Percentiles rank a stretch among this genome's conserved stretches.
These are phyloP conservation scores for Rhinoderma darwinii DNA, from an alignment of 2,113 vertebrate species.

Conservation along the genomic window DNA sequence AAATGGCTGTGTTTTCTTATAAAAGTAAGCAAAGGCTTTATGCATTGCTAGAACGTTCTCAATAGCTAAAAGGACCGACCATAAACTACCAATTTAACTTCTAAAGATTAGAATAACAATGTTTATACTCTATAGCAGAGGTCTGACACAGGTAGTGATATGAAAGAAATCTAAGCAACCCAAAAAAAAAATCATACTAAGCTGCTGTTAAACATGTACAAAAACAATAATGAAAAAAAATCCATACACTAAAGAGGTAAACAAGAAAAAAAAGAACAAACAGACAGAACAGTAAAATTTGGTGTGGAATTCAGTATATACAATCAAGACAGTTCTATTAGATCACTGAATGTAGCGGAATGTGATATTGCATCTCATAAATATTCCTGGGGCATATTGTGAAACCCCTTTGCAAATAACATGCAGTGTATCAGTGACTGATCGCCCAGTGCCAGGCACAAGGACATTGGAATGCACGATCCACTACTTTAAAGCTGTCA, in stretches of 20 bases:
- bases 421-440: slow-evolving; percentile 18
- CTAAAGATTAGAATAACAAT: not conserved
- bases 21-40: not conserved
- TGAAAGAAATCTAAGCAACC: not conserved
- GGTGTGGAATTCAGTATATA: slow-evolving; percentile 12
- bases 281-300: not conserved
- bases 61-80: not conserved
- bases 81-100: not conserved
- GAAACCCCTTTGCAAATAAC: slow-evolving; percentile 41
- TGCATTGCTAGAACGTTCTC: not conserved
- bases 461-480: slow-evolving; percentile 17
- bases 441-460: not conserved
- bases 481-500: slow-evolving; percentile 2
- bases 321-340: not conserved
- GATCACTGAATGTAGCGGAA: slow-evolving; percentile 12
- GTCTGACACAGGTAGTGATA: not conserved
- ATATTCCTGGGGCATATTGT: slow-evolving; percentile 23
- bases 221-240: not conserved
- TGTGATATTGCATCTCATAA: slow-evolving; percentile 24
- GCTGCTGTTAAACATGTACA: not conserved
- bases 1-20: not conserved
- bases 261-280: not conserved
- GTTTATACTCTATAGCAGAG: too few species aligned
- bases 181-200: not conserved
- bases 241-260: not conserved